These are phyloP conservation scores for Linnaemya vulpina DNA, from an alignment of 2,888 invertebrate species.

Conservation along the genomic window DNA sequence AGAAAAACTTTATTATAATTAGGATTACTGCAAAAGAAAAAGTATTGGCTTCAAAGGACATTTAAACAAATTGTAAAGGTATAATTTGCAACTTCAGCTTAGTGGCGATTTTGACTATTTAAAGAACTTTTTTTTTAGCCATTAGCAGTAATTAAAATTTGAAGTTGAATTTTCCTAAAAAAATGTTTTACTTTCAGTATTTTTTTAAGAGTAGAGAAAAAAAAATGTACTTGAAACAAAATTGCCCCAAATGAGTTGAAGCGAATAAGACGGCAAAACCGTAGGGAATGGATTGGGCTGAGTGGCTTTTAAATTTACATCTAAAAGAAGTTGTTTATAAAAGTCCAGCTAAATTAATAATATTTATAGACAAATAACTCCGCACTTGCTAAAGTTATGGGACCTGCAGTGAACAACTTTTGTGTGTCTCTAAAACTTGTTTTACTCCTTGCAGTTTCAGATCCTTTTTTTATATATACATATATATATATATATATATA, in stretches of 20 bases:
- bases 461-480: not conserved
- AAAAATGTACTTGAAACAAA: not conserved
- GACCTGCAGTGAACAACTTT: too few relatives aligned
- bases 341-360: conserved; percentile 25
- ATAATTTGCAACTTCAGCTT: conserved; percentile 24
- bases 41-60: conserved; percentile 34
- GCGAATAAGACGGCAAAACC: too few relatives aligned
- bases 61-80: conserved; percentile 51
- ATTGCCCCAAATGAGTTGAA: conserved; percentile 6
- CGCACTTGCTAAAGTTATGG: too few relatives aligned
- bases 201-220: not conserved
- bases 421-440: too few relatives aligned
- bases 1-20: conserved; percentile 48
- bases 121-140: conserved; percentile 59
- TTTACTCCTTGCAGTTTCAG: not conserved
- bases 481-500: too few relatives aligned
- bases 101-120: conserved; percentile 20
- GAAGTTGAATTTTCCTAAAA: not conserved
- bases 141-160: conserved; percentile 64
- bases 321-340: not conserved
- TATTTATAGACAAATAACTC: not conserved
- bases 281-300: too few relatives aligned
- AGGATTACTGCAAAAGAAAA: conserved; percentile 53
- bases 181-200: conserved; percentile 18
- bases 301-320: not conserved